Percentiles rank a stretch among this genome's conserved stretches.
phyloP scores from a whole-genome alignment of 1,140 invertebrate genomes.

The Drosophila nikananu region DNA sequence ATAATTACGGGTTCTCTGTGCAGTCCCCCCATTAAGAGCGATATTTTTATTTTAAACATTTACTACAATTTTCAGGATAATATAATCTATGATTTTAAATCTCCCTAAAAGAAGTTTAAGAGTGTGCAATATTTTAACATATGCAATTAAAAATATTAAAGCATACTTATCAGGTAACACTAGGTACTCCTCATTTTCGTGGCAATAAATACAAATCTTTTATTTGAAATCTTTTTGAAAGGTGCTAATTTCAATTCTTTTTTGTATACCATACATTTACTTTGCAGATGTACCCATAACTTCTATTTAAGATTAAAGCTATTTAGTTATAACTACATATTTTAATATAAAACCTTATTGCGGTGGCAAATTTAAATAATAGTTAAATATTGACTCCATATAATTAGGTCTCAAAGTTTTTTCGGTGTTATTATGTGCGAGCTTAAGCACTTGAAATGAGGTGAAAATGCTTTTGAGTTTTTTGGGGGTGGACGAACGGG shows the following conservation, averaged over 20 bases:
- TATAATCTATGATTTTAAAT: too few species aligned
- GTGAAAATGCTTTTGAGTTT: constrained; percentile 60
- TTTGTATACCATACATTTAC: background rate
- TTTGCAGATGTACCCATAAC: too few species aligned
- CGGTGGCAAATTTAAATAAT: too few species aligned
- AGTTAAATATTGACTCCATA: background rate
- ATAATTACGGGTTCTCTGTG: too few species aligned
- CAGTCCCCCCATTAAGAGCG: background rate
- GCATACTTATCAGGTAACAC: too few species aligned
- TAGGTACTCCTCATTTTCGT: background rate
- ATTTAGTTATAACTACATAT: too few species aligned
- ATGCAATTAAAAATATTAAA: background rate
- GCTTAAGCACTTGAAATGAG: constrained; percentile 48
- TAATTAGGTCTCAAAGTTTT: background rate
- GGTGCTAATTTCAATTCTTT: background rate
- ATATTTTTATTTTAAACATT: background rate
- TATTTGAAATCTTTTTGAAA: too few species aligned
- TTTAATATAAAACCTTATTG: too few species aligned
- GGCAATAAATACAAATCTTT: background rate
- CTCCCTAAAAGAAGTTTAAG: too few species aligned
- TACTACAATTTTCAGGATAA: background rate
- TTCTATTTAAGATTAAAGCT: too few species aligned
- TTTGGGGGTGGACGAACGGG: constrained; percentile 16
- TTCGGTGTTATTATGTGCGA: constrained; percentile 12
- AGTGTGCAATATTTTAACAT: background rate